Conservation (phyloP, 2,113 vertebrate species). For the Eulemur macaco region DNA sequence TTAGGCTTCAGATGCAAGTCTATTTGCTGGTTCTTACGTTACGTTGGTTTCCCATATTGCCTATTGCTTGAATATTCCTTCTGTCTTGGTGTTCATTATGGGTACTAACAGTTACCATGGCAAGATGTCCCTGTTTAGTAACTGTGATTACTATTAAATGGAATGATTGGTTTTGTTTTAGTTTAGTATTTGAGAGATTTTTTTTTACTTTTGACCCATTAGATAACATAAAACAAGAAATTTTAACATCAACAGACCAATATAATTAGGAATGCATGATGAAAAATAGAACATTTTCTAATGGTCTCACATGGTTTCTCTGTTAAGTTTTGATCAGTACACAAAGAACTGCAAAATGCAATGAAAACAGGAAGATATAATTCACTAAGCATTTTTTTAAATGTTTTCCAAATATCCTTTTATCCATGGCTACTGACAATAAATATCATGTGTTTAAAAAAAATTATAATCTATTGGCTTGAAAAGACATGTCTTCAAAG, state of each 20-base stretch:
- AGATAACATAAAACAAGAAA: background rate
- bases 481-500: background rate
- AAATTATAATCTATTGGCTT: background rate
- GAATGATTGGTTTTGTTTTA: too few relatives aligned
- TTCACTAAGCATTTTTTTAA: background rate
- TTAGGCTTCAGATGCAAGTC: background rate
- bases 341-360: background rate
- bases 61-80: background rate
- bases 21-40: background rate
- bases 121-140: background rate
- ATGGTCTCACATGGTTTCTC: background rate
- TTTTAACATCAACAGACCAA: background rate
- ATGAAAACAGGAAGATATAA: slow-evolving; percentile 15
- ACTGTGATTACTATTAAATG: background rate
- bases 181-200: too few relatives aligned
- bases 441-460: background rate
- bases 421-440: background rate
- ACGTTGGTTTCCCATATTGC: background rate
- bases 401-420: background rate
- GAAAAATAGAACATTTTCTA: background rate
- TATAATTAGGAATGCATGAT: background rate
- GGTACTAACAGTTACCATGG: background rate
- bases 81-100: background rate
- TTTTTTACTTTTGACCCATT: too few relatives aligned
- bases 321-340: background rate